Conservation (phyloP, 2,797 vertebrate species). For the Schizopygopsis pylzovi region DNA sequence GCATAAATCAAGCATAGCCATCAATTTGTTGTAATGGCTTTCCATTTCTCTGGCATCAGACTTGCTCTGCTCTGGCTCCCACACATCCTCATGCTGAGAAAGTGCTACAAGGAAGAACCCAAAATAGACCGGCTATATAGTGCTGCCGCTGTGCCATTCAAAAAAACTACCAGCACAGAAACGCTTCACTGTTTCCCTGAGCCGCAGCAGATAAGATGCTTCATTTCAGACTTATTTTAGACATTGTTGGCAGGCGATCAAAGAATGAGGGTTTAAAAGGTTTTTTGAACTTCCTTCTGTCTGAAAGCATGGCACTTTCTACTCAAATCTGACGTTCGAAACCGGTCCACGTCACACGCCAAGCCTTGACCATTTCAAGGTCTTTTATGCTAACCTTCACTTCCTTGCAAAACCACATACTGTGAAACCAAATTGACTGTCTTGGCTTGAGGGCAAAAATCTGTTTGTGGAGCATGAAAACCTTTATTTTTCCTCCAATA, state of each 20-base stretch:
- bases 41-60: conserved; percentile 73
- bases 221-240: conserved; percentile 9
- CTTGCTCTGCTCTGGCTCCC: conserved; percentile 53
- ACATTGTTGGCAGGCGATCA: conserved; percentile 20
- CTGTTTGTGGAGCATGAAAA: conserved; percentile 17
- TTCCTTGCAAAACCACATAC: not conserved
- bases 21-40: conserved; percentile 81
- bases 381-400: not conserved
- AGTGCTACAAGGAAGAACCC: conserved; percentile 77
- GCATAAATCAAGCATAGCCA: conserved; percentile 70
- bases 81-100: conserved; percentile 75
- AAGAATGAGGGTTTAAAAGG: not conserved
- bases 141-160: conserved; percentile 58
- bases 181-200: conserved; percentile 25
- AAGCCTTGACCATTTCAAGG: not conserved
- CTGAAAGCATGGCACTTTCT: conserved; percentile 7
- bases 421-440: conserved; percentile 34
- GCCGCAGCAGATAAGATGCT: conserved; percentile 18
- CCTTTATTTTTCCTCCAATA: conserved; percentile 18
- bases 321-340: not conserved
- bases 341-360: not conserved
- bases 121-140: conserved; percentile 77
- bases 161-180: conserved; percentile 35
- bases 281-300: not conserved
- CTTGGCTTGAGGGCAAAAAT: conserved; percentile 20